A percentile compares a stretch with the other conserved stretches of the same genome.
These are phyloP conservation scores for Xiphias gladius DNA, from an alignment of 2,113 vertebrate genomes.

Conservation along the genomic window DNA sequence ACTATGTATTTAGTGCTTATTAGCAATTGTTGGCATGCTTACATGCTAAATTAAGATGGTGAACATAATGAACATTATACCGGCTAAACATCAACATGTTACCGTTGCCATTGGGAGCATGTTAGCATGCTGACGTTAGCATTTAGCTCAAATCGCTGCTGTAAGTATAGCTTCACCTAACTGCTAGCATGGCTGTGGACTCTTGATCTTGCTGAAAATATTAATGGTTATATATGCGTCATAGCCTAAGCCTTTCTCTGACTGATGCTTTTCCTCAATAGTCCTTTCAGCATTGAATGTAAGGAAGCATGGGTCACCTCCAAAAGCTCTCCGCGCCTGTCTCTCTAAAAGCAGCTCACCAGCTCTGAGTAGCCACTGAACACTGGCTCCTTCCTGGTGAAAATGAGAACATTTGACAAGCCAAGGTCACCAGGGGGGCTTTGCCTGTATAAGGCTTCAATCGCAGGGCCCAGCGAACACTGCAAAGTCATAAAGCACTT, in stretches of 20 bases:
- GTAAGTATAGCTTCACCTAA: not conserved
- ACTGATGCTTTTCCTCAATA: conserved; percentile 33
- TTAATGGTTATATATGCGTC: conserved; percentile 6
- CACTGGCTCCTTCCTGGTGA: conserved; percentile 73
- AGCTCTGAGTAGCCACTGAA: conserved; percentile 60
- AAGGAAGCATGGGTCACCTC: conserved; percentile 59
- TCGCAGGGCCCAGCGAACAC: conserved; percentile 68
- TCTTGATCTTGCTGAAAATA: conserved; percentile 2
- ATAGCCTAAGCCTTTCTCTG: not conserved
- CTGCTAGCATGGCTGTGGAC: not conserved
- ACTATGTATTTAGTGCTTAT: not conserved
- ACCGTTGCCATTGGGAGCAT: not conserved
- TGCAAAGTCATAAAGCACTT: conserved; percentile 85
- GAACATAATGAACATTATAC: not conserved
- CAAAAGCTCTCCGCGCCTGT: conserved; percentile 54
- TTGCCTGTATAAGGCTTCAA: conserved; percentile 75
- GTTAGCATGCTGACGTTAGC: conserved; percentile 10
- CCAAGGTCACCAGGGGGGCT: conserved; percentile 77
- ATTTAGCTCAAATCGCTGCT: not conserved
- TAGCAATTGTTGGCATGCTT: not conserved
- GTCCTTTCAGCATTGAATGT: conserved; percentile 40
- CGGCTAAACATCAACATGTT: not conserved
- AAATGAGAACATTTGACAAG: conserved; percentile 78
- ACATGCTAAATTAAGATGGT: not conserved
- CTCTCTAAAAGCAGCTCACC: conserved; percentile 70